Conservation (phyloP, 1,140 invertebrate species). For the Zelostemma sp. region DNA sequence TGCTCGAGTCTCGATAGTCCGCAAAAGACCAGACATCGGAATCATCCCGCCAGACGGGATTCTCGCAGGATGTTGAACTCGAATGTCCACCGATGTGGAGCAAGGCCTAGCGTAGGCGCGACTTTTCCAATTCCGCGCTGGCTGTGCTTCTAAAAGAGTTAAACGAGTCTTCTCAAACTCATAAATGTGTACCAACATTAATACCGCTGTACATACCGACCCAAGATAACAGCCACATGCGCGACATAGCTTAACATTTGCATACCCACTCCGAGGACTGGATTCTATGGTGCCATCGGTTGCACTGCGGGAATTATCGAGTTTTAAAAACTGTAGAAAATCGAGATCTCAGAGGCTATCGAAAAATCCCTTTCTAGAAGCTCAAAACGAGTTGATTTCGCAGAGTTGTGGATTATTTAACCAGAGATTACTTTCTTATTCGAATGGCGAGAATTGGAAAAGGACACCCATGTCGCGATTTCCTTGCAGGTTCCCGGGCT, state of each 20-base stretch:
- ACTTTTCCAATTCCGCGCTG: conserved; percentile 31
- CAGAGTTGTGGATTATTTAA: too few species aligned
- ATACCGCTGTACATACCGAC: conserved; percentile 20
- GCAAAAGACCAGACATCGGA: conserved; percentile 13
- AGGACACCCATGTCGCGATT: too few species aligned
- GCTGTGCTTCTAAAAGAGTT: conserved; percentile 15
- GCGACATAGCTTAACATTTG: conserved; percentile 37
- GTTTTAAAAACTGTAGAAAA: too few species aligned
- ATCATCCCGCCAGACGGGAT: conserved; percentile 46
- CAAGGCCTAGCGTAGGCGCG: conserved; percentile 37
- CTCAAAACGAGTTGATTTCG: too few species aligned
- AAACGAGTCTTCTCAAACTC: conserved; percentile 22
- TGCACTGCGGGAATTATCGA: too few species aligned
- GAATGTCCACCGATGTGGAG: conserved; percentile 35
- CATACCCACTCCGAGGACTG: conserved; percentile 40
- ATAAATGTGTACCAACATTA: conserved; percentile 10
- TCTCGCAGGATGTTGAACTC: conserved; percentile 53
- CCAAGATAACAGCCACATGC: conserved; percentile 31
- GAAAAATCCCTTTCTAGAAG: too few species aligned
- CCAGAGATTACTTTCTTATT: too few species aligned
- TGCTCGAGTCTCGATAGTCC: background rate
- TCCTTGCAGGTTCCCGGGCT: too few species aligned
- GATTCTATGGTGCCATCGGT: background rate
- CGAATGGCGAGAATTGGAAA: too few species aligned
- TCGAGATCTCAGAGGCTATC: too few species aligned